Conservation (phyloP, 2,797 vertebrate species). For the Rhinatrema bivittatum region DNA sequence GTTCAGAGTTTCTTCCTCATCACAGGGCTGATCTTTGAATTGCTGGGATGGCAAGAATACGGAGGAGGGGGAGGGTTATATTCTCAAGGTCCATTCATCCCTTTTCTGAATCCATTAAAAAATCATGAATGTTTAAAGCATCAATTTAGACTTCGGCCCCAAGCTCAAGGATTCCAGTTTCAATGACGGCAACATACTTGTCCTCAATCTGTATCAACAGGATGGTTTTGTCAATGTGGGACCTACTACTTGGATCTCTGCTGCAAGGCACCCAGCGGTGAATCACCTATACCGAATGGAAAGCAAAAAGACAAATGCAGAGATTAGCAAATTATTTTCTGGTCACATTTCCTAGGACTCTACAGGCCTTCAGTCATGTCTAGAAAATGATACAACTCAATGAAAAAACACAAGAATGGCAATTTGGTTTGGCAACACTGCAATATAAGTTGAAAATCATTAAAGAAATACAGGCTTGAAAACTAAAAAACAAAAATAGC, state of each 20-base stretch:
- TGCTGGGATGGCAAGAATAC: too few species aligned
- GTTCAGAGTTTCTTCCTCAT: constrained; percentile 34
- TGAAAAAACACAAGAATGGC: too few species aligned
- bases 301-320: too few species aligned
- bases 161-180: constrained; percentile 94
- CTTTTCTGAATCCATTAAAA: constrained; percentile 25
- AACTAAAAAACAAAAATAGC: too few species aligned
- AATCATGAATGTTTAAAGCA: constrained; percentile 21
- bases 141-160: constrained; percentile 89
- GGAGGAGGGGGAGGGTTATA: too few species aligned
- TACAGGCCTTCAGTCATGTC: too few species aligned
- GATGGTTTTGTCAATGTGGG: constrained; percentile 97
- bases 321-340: too few species aligned
- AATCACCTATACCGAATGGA: constrained; percentile 78
- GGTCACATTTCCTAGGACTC: too few species aligned
- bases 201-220: constrained; percentile 98
- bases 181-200: constrained; percentile 92
- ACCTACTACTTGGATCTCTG: constrained; percentile 88
- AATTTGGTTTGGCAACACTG: too few species aligned
- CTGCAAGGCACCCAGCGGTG: constrained; percentile 99
- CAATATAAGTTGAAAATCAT: too few species aligned
- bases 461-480: too few species aligned
- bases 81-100: constrained; percentile 29
- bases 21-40: neutral
- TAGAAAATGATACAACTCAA: too few species aligned